Base-by-base conservation (phyloP, 2,113 vertebrate genomes). In the Myiozetetes cayanensis region DNA sequence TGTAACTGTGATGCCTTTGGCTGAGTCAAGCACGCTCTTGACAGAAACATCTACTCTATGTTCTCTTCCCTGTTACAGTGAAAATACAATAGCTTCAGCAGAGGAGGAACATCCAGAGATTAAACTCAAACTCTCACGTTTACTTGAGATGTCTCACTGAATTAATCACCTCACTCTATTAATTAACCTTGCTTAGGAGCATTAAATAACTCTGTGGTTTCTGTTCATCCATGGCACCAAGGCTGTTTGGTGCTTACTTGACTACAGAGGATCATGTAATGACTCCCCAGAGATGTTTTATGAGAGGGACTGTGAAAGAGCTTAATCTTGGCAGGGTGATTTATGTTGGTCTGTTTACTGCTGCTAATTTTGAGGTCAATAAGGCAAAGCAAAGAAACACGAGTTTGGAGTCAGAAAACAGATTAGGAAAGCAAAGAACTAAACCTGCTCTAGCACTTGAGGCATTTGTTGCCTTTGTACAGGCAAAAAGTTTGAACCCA, bases 111-210 rank as follows among this genome's bases (percentile, higher is more conserved):
- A 94, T 56, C 50, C 52, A 89, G 65, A 89, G 70, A 84, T 92
- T 80, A 92, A 75, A 81, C 24, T 67, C 61, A 84, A 78, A 59
- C 70, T 71, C 58, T 85, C 39, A 33, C 68, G 49, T 85, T 95
- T 89, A 33, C 28, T 75, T 82, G 70, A 80, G 50, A 61, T 33
- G 73, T 92, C 65, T 81, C 65, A 75, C 55, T 81, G 65, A 74
- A 92, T 87, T 87, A 85, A 85, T 89, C 65, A 87, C 81, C 61
- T 74, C 55, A 46, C 47, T 93, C 46, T 78, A 31, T 85, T 94
- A 86, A 55, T 80, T 87, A 91, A 87, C 77, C 85, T 87, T 43
- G 35, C 47, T 81, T 87, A 87, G 56, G 63, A 59, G 52, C 52
- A 56, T 86, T 88, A 84, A 85, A 74, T 78, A 87, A 67, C 47